Conservation (phyloP, 2,113 vertebrate species). For the Rhodinocichla rosea region DNA sequence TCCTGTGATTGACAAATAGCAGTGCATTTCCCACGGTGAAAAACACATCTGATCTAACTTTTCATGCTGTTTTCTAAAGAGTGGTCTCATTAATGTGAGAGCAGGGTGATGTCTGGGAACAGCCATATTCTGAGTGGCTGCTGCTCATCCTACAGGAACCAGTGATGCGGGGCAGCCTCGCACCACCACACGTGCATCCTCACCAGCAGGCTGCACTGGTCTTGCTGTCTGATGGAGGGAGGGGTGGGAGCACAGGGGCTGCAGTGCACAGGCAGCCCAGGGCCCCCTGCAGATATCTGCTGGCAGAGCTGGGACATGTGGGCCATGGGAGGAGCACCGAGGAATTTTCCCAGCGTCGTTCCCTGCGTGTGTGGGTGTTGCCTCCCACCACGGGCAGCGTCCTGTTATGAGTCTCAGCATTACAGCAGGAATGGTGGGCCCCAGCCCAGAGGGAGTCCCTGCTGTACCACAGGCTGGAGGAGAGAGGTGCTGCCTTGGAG, state of each 20-base stretch:
- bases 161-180: neutral
- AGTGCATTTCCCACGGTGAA: neutral
- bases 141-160: neutral
- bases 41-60: slow-evolving; percentile 7
- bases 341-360: slow-evolving; percentile 33
- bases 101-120: neutral
- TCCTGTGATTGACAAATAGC: neutral
- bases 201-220: fast-evolving
- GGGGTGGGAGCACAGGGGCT: neutral
- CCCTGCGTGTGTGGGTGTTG: neutral
- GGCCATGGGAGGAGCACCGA: neutral
- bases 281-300: neutral
- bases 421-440: neutral
- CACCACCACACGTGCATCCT: fast-evolving
- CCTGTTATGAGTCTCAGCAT: neutral
- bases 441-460: neutral
- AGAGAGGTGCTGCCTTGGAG: neutral
- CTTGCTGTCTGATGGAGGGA: neutral
- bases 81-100: neutral
- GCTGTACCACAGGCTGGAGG: neutral
- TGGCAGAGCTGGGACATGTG: neutral
- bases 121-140: neutral
- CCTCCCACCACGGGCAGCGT: neutral
- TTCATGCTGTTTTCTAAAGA: slow-evolving; percentile 3
- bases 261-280: neutral